Evolutionary conservation across 2,888 invertebrate species (phyloP), one percentile per base, ranked within the genome.

Genomic region (Agrotis ipsilon): DNA sequence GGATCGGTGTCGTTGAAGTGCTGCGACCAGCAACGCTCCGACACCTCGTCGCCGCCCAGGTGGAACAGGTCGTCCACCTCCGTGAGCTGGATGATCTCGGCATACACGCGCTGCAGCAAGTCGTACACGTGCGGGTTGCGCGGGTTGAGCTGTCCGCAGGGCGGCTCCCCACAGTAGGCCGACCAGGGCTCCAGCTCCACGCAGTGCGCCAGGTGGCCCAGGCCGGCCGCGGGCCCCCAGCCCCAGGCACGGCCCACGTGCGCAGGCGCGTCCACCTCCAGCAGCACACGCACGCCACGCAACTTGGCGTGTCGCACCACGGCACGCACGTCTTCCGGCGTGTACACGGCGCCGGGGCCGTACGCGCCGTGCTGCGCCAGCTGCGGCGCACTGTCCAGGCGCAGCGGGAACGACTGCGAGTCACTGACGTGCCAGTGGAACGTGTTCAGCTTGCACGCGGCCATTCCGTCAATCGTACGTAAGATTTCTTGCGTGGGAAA

Each of bases 341-440:
- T 97, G 89, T 98, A 98, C 18, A 98, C 96, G 80, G 97, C 97
- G 21, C 98, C 97, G 63, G 98, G 98, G 1, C 98, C 98, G 90
- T 98, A 98, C 0, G 99, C 98, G 27, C 99, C 99, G 91, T 98
- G 97, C 78, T 97, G 97, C 0, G 98, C 97, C 89, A 98, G 94
- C 89, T 98, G 97, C 0, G 98, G 98, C 66, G 97, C 97, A 77
- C 97, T 96, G 32, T 97, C 97, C 5, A 98, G 97, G 77, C 97
- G 97, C 90, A 98, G 97, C 0, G 99, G 99, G 93, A 99, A 99
- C 81, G 99, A 98, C 91, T 99, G 99, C 18, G 99, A 98, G 92
- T 99, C 99, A 7, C 98, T 98, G 45, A 98, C 96, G 88, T 98
- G 98, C 99, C 99, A 99, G 89, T 99, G 99, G 89, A 99, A 98